phyloP scores from a whole-genome alignment of 1,140 invertebrate species.

The Cherax destructor region DNA sequence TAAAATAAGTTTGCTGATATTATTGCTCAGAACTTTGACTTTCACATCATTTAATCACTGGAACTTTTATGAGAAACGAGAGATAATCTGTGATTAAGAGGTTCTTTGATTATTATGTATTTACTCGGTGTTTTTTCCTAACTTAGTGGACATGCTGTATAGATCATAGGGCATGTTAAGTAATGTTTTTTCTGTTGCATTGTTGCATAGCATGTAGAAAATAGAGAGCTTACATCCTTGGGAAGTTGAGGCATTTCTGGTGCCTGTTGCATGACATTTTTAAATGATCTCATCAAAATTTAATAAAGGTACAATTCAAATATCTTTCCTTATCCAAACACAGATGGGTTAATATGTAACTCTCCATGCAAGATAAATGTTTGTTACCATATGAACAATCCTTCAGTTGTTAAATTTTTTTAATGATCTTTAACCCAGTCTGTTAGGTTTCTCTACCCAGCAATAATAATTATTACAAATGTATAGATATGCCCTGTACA shows the following conservation, averaged over 20 bases:
- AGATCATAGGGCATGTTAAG: neutral
- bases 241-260: neutral
- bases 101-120: neutral
- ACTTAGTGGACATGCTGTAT: neutral
- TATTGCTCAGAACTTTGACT: too few species aligned
- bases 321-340: conserved; percentile 31
- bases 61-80: neutral
- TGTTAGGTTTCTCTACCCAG: too few species aligned
- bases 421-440: too few species aligned
- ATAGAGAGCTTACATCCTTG: neutral
- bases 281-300: conserved; percentile 4
- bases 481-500: too few species aligned
- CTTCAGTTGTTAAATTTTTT: too few species aligned
- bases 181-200: neutral
- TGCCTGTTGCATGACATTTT: conserved; percentile 19
- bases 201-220: neutral
- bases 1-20: too few species aligned
- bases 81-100: neutral
- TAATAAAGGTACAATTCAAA: conserved; percentile 30
- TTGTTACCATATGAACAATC: too few species aligned
- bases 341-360: neutral
- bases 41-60: too few species aligned
- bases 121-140: neutral
- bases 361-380: neutral
- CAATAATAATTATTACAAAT: too few species aligned